Percentiles rank a stretch among this genome's conserved stretches.
These are phyloP conservation scores for Phaenicophaeus curvirostris DNA, from an alignment of 2,797 vertebrate species.

Conservation along the genomic window DNA sequence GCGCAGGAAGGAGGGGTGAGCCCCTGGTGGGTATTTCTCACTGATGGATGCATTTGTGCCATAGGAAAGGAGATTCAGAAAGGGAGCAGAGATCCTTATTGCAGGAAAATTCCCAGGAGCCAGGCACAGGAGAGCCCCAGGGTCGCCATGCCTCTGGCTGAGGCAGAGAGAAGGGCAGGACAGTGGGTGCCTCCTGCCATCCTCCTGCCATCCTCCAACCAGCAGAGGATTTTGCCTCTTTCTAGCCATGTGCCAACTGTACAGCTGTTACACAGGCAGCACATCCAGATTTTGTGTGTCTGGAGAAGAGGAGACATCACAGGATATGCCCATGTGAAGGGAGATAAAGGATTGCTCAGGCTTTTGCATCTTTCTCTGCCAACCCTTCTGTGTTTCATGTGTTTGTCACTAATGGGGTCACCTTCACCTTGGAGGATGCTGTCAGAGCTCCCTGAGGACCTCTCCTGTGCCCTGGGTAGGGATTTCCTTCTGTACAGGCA, in stretches of 20 bases:
- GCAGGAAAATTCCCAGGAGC: background rate
- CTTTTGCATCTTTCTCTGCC: background rate
- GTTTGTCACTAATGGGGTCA: background rate
- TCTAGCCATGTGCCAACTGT: background rate
- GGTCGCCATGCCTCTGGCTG: fast-evolving
- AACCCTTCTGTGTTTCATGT: background rate
- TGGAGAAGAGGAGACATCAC: background rate
- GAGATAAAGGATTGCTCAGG: background rate
- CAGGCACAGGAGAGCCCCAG: background rate
- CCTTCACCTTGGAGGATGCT: background rate
- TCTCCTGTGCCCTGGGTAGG: background rate
- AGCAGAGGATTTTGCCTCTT: background rate
- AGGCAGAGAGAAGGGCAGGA: background rate
- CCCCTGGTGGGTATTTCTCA: background rate
- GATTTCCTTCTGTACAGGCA: background rate
- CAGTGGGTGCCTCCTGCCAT: background rate
- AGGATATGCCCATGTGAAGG: background rate
- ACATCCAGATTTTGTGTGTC: background rate
- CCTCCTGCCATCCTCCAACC: background rate
- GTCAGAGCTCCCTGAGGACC: background rate
- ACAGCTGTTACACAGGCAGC: background rate
- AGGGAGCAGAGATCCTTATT: background rate
- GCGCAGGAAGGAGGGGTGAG: background rate
- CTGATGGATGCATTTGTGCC: background rate
- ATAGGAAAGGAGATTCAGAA: background rate